Percentiles rank a stretch among this genome's conserved stretches.
Evolutionary conservation across 2,113 vertebrate species (phyloP).

Genomic region (Hemiprocne comata): DNA sequence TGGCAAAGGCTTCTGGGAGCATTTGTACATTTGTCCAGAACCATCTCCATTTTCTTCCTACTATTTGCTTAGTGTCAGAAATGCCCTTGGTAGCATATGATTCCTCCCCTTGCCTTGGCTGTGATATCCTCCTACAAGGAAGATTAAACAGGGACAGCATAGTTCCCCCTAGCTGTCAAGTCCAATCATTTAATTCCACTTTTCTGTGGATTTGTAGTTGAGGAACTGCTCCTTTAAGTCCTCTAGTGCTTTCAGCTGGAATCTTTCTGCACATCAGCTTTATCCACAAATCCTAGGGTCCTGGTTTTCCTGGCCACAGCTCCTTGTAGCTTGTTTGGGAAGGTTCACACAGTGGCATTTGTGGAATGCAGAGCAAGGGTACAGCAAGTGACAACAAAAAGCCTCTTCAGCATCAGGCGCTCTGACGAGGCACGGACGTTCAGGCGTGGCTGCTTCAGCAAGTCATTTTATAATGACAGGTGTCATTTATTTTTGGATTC

Average conservation of each 20-base stretch:
- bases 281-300: background rate
- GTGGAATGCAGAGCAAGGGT: background rate
- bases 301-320: background rate
- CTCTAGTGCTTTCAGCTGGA: conserved; percentile 9
- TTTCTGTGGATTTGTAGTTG: conserved; percentile 31
- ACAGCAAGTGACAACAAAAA: background rate
- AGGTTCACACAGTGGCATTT: background rate
- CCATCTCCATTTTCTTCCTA: background rate
- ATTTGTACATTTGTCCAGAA: background rate
- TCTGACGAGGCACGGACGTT: background rate
- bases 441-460: background rate
- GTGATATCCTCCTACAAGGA: background rate
- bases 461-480: conserved; percentile 23
- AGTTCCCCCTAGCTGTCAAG: conserved; percentile 4
- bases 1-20: background rate
- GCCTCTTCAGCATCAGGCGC: background rate
- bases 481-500: conserved; percentile 27
- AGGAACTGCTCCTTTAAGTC: conserved; percentile 15
- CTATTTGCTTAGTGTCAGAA: background rate
- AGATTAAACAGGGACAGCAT: conserved; percentile 24
- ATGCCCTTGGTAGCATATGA: background rate
- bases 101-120: background rate
- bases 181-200: conserved; percentile 57
- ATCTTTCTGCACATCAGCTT: background rate
- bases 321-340: background rate